Evolutionary conservation across 2,113 vertebrate genomes (phyloP).

Genomic region (Ailurus styani): DNA sequence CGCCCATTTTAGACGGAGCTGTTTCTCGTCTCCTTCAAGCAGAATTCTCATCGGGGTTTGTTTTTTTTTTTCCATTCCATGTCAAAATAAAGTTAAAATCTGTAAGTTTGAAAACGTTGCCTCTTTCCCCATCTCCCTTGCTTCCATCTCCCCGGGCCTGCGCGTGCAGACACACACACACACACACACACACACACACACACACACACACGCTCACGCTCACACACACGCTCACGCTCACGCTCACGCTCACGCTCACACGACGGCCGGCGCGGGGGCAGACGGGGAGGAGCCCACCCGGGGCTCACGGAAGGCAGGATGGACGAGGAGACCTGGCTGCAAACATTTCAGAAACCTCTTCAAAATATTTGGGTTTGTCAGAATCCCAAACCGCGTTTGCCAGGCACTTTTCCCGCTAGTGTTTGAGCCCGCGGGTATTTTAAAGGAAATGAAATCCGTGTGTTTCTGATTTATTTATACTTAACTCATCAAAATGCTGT

Average conservation of each 20-base stretch:
- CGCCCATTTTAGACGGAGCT: rapidly evolving
- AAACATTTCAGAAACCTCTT: slow-evolving; percentile 67
- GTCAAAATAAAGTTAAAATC: not conserved
- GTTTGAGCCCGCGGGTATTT: slow-evolving; percentile 74
- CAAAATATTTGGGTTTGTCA: slow-evolving; percentile 77
- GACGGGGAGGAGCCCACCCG: not conserved
- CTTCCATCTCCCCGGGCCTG: not conserved
- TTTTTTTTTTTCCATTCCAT: not conserved
- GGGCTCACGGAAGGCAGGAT: not conserved
- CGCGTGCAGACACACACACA: rapidly evolving
- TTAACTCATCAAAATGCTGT: slow-evolving; percentile 78
- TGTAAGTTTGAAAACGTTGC: not conserved
- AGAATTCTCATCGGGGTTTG: not conserved
- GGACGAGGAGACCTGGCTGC: slow-evolving; percentile 56
- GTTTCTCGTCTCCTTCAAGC: not conserved
- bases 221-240: rapidly evolving
- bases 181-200: rapidly evolving
- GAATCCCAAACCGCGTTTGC: slow-evolving; percentile 65
- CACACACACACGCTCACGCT: rapidly evolving
- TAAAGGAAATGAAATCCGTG: slow-evolving; percentile 78
- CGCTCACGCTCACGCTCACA: rapidly evolving
- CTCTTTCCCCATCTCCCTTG: not conserved
- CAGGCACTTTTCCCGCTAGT: slow-evolving; percentile 70
- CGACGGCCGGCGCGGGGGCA: not conserved
- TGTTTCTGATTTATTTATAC: slow-evolving; percentile 80